phyloP scores from a whole-genome alignment of 2,113 vertebrate species.

The Aplodontia rufa region DNA sequence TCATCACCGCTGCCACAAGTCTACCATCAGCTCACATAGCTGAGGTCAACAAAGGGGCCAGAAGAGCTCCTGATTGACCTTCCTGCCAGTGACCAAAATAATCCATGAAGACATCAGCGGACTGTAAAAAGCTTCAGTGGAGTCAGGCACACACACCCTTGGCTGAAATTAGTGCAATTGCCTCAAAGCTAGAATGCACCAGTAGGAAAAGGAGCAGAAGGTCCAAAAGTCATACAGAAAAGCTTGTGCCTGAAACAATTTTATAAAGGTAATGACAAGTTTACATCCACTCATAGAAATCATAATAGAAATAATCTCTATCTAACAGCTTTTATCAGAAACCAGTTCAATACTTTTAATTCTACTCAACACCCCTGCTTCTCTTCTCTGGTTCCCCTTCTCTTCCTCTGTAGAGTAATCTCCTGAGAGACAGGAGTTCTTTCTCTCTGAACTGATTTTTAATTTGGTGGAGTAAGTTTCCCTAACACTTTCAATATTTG shows the following conservation, averaged over 20 bases:
- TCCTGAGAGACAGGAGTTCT: not conserved
- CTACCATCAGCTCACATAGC: not conserved
- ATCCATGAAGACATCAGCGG: not conserved
- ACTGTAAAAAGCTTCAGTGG: not conserved
- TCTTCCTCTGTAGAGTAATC: not conserved
- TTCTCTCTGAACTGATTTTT: not conserved
- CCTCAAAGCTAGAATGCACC: not conserved
- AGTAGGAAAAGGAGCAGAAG: not conserved
- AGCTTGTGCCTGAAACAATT: not conserved
- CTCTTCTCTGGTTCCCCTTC: not conserved
- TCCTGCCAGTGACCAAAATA: not conserved
- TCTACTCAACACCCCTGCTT: not conserved
- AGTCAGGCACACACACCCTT: no score
- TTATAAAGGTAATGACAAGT: not conserved
- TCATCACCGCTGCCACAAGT: no score
- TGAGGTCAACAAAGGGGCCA: not conserved
- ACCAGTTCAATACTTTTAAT: not conserved
- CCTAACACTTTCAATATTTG: not conserved
- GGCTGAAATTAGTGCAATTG: not conserved
- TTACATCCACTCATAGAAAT: not conserved
- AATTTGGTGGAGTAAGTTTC: not conserved
- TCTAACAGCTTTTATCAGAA: slow-evolving; percentile 7
- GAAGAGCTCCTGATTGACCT: not conserved
- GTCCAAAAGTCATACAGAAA: not conserved
- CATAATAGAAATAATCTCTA: not conserved